Evolutionary conservation across 64 coral and sea anemone species (phyloP).

Genomic region (Trachythela sp.): DNA sequence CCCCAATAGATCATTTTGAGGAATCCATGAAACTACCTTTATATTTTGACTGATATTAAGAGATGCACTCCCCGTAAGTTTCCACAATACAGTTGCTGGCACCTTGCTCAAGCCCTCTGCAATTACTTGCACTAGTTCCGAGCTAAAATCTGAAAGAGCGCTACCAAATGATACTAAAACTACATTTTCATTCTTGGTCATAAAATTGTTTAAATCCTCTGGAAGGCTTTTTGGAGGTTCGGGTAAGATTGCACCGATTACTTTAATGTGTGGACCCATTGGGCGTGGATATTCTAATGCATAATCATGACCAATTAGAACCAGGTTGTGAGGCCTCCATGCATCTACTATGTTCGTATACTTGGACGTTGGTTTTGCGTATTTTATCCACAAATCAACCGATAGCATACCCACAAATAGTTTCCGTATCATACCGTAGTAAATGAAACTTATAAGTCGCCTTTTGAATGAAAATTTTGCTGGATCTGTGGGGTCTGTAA

Average conservation of each 20-base stretch:
- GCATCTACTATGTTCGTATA: conserved; percentile 28
- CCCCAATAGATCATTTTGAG: conserved; percentile 39
- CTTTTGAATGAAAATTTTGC: conserved; percentile 46
- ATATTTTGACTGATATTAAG: conserved; percentile 16
- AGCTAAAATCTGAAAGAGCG: conserved; percentile 23
- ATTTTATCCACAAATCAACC: conserved; percentile 25
- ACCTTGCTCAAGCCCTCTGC: conserved; percentile 22
- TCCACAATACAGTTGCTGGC: conserved; percentile 31
- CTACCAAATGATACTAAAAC: conserved; percentile 45
- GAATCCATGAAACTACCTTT: conserved; percentile 44
- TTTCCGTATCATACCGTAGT: background rate
- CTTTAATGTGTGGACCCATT: conserved; percentile 44
- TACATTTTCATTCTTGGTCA: conserved; percentile 34
- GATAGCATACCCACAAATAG: background rate
- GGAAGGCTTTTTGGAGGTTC: conserved; percentile 25
- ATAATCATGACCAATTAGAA: conserved; percentile 48
- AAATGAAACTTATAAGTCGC: conserved; percentile 35
- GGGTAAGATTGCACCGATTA: conserved; percentile 45
- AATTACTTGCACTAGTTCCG: conserved; percentile 22
- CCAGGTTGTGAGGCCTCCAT: conserved; percentile 31
- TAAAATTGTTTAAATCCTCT: conserved; percentile 40
- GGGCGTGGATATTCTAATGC: conserved; percentile 35
- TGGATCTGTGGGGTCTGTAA: background rate
- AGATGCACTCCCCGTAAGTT: background rate
- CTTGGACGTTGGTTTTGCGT: conserved; percentile 41